Base-by-base conservation (phyloP, 1,140 invertebrate species). In the Neomicropteryx cornuta region DNA sequence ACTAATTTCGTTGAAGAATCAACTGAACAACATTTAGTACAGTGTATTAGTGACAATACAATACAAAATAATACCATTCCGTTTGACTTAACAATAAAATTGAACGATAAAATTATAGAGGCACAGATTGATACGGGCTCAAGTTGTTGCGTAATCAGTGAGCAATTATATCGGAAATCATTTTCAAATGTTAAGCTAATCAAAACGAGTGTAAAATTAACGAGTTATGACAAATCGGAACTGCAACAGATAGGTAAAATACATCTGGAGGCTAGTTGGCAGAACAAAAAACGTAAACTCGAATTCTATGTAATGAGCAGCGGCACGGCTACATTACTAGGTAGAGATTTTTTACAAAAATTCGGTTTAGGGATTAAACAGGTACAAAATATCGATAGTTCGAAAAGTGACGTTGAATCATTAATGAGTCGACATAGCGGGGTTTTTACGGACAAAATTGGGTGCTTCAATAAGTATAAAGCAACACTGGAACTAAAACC, bases 101-200 rank as follows among this genome's bases (percentile, higher is more conserved):
- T n/a, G n/a, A n/a, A n/a, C n/a, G n/a, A n/a, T n/a, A n/a, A n/a
- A n/a, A n/a, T n/a, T n/a, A n/a, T n/a, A n/a, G n/a, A n/a, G n/a
- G n/a, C n/a, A n/a, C n/a, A 53, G 36, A 41, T 52, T 24, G 52
- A 51, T 35, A 51, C 44, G 17, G 50, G 48, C 3, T 52, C 48
- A 3, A 44, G 45, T 1, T 48, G 52, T 5, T 49, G 48, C 0
- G 43, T 46, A 4, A 49, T 52, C 10, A 37, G 47, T 0, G 38
- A 47, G 8, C 11, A 16, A 20, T 39, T 28, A 6, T 54, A 45
- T 37, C 38, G 30, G 14, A 35, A 20, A 4, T 28, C 45, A 43
- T 54, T 50, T 40, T 18, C 29, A 16, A 16, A 38, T 6, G 17
- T 47, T n/a, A 20, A 40, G 16, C 42, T 51, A 29, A 38, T 31